These are phyloP conservation scores for Penaeus indicus DNA, from an alignment of 1,140 invertebrate species.

Conservation along the genomic window DNA sequence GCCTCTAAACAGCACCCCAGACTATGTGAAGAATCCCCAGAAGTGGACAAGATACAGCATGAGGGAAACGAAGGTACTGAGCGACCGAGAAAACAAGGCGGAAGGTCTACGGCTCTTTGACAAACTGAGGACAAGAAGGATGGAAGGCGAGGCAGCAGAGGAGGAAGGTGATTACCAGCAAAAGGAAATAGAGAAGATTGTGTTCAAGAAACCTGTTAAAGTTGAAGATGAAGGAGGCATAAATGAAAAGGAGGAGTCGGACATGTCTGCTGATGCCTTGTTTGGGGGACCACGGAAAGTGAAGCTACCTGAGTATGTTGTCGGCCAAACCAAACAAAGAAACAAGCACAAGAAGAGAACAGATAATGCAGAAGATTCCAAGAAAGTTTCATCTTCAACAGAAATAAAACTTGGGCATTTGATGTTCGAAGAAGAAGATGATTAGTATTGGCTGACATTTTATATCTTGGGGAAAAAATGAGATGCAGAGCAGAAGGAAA, in stretches of 20 bases:
- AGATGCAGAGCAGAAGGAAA: too few relatives aligned
- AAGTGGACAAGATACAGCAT: conserved; percentile 51
- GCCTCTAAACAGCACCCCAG: conserved; percentile 44
- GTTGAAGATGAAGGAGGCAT: background rate
- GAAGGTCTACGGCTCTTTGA: conserved; percentile 32
- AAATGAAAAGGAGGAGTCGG: background rate
- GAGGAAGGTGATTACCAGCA: background rate
- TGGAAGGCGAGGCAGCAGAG: background rate
- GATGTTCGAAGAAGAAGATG: conserved; percentile 52
- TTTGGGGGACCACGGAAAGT: conserved; percentile 38
- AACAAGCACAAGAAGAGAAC: background rate
- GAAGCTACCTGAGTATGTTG: conserved; percentile 35
- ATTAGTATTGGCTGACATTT: background rate
- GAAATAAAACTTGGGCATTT: conserved; percentile 45
- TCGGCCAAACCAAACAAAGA: conserved; percentile 36
- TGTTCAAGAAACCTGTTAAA: conserved; percentile 45
- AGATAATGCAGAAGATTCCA: background rate
- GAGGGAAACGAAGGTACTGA: conserved; percentile 38
- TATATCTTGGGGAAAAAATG: too few relatives aligned
- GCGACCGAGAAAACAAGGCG: conserved; percentile 44
- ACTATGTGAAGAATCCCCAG: conserved; percentile 51
- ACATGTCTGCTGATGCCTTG: background rate
- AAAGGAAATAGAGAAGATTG: conserved; percentile 23
- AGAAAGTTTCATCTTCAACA: background rate
- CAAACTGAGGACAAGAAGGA: conserved; percentile 19